phyloP scores from a whole-genome alignment of 1,140 invertebrate genomes.

The Chrysopa pallens region DNA sequence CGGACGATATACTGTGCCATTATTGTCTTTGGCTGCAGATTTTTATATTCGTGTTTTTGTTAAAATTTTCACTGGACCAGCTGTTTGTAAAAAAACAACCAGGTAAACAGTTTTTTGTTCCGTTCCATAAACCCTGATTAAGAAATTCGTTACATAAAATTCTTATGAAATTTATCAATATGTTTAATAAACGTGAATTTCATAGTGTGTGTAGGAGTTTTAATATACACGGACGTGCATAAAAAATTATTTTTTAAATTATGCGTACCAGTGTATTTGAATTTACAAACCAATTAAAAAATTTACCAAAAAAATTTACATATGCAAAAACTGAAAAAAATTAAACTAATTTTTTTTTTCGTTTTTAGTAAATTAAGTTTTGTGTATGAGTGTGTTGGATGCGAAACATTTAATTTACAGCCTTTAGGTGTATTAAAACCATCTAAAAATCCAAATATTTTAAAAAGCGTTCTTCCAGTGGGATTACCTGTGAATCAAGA shows the following conservation, averaged over 20 bases:
- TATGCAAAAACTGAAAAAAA: no score
- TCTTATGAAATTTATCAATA: no score
- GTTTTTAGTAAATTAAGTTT: conserved; percentile 58
- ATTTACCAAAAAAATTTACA: no score
- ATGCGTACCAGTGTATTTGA: no score
- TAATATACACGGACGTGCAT: no score
- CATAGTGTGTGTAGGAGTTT: no score
- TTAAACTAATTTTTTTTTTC: not conserved
- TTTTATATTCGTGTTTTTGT: conserved; percentile 97
- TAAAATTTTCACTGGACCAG: conserved; percentile 55
- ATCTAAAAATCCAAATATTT: conserved; percentile 32
- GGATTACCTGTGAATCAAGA: conserved; percentile 42
- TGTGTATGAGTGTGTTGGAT: conserved; percentile 79
- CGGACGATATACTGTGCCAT: conserved; percentile 78
- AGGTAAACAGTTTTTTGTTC: no score
- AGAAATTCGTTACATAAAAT: no score
- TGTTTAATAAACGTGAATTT: no score
- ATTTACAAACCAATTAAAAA: no score
- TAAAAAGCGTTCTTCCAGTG: conserved; percentile 43
- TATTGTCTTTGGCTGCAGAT: conserved; percentile 85
- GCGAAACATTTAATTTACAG: conserved; percentile 60
- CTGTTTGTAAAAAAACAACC: conserved; percentile 66
- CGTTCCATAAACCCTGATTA: no score
- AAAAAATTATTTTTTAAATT: no score
- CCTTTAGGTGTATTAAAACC: conserved; percentile 47